These are phyloP conservation scores for Bos indicus DNA, from an alignment of 2,113 vertebrate species.

Conservation along the genomic window DNA sequence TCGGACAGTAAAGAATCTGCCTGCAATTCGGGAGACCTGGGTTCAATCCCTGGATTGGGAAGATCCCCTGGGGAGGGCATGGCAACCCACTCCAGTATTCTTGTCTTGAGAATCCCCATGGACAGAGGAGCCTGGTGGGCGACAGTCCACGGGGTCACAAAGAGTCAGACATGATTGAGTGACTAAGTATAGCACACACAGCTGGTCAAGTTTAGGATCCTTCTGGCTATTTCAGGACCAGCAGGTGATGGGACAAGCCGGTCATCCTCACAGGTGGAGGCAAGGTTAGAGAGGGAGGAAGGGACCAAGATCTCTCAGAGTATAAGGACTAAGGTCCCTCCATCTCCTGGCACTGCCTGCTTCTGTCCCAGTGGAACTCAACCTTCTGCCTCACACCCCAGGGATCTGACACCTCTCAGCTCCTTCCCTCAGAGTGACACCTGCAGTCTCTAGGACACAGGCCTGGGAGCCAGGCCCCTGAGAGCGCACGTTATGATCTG, in stretches of 20 bases:
- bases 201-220: neutral
- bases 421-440: neutral
- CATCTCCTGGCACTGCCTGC: fast-evolving
- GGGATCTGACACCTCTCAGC: neutral
- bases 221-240: neutral
- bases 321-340: neutral
- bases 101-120: neutral
- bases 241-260: neutral
- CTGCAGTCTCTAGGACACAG: neutral
- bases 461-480: neutral
- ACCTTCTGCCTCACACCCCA: neutral
- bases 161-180: neutral
- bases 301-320: neutral
- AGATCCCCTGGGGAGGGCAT: neutral
- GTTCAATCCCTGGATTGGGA: neutral
- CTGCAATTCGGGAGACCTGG: fast-evolving
- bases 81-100: neutral
- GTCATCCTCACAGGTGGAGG: neutral
- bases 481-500: neutral
- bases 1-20: neutral
- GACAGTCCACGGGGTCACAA: neutral
- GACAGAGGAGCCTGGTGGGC: neutral
- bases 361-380: neutral
- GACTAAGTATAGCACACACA: neutral
- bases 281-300: neutral